Base-by-base conservation (phyloP, 2,888 invertebrate species). In the Dynastes hyllus region DNA sequence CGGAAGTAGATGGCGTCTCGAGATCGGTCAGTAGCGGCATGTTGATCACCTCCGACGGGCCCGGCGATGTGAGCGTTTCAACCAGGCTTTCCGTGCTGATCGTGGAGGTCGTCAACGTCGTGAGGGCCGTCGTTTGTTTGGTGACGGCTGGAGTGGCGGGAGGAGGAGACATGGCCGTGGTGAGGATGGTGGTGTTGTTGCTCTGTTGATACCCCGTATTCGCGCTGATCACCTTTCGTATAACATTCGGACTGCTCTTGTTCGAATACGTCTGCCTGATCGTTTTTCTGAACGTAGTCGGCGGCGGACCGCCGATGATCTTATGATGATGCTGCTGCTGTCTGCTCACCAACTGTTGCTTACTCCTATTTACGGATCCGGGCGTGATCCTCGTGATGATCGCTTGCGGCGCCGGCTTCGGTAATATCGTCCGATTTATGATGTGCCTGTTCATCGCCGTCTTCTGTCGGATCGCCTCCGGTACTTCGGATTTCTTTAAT, bases 401-500 rank as follows among this genome's bases (percentile, higher is more conserved):
- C 80, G 78, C 84, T 83, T 78, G 88, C 82, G 83, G 86, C 80
- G 78, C 89, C 83, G 76, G 88, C 85, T 80, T 89, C 85, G 78
- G 88, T 82, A 58, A 69, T 11, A 75, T 75, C 16, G 80, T 77
- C 32, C 80, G 69, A 37, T 80, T 80, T 9, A 80, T 78, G 76
- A 80, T 78, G 65, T 69, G 78, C 69, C 78, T 66, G 29, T 78
- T 80, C 78, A 80, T 78, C 22, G 78, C 11, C 84, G 86, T 37
- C 88, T 89, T 83, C 88, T 83, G n/a, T 86, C 88, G 50, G 86
- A 84, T 83, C 86, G 86, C 9, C 84, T 78, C 80, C 0, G 82
- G 81, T 11, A 81, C 81, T 16, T 76, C 81, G 3, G 80, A 58
- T 27, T 81, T 73, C 66, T 81, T 82, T 53, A 66, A 81, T 8